A percentile compares a stretch with the other conserved stretches of the same genome.
Evolutionary conservation across 1,140 invertebrate genomes (phyloP).

Genomic region (silkworm (Bombyx mori)): ASM3026992v2 NC_085116.1:3765501-3766000

Average conservation of each 20-base stretch:
- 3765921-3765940: too few relatives aligned
- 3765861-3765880: too few relatives aligned
- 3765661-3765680: constrained; percentile 10
- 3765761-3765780: constrained; percentile 17
- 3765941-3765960: too few relatives aligned
- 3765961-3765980: too few relatives aligned
- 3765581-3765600: constrained; percentile 8
- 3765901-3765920: too few relatives aligned
- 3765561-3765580: constrained; percentile 9
- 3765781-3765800: constrained; percentile 11
- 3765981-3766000: too few relatives aligned
- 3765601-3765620: constrained; percentile 21
- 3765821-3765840: too few relatives aligned
- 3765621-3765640: constrained; percentile 23
- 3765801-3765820: constrained; percentile 1
- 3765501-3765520: too few relatives aligned
- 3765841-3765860: too few relatives aligned
- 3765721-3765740: constrained; percentile 38
- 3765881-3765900: too few relatives aligned
- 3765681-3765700: constrained; percentile 19
- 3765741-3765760: constrained; percentile 39
- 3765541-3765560: constrained; percentile 6
- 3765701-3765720: constrained; percentile 34
- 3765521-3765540: too few relatives aligned
- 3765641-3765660: constrained; percentile 18